These are phyloP conservation scores for Drosophila neutralis DNA, from an alignment of 2,888 invertebrate genomes.

Conservation along the genomic window DNA sequence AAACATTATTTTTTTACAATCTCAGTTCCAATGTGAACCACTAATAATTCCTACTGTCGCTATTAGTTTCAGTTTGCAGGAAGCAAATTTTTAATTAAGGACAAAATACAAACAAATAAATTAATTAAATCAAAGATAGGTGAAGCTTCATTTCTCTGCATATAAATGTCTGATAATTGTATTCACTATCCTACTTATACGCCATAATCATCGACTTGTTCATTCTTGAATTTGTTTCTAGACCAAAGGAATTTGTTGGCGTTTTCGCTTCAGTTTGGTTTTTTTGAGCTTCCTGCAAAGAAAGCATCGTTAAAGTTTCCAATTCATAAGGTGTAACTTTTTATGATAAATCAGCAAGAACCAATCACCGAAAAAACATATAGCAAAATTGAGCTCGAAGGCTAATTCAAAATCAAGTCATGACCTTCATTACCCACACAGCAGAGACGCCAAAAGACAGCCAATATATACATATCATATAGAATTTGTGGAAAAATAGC, in stretches of 20 bases:
- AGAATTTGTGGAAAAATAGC: slow-evolving; percentile 67
- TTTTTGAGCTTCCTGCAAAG: slow-evolving; percentile 21
- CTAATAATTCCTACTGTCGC: background rate
- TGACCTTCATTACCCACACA: slow-evolving; percentile 55
- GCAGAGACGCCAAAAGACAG: slow-evolving; percentile 44
- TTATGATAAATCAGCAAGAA: slow-evolving; percentile 12
- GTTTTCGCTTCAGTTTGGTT: background rate
- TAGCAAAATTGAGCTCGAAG: slow-evolving; percentile 25
- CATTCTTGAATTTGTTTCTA: background rate
- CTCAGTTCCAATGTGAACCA: background rate
- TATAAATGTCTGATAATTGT: background rate
- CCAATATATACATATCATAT: slow-evolving; percentile 65
- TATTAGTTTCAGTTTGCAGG: background rate
- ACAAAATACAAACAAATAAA: background rate
- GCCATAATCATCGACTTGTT: background rate
- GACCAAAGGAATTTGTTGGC: background rate
- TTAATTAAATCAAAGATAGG: background rate
- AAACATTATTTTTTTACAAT: background rate
- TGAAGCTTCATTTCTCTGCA: background rate
- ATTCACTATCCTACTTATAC: background rate
- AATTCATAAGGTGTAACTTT: slow-evolving; percentile 9
- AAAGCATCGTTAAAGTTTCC: slow-evolving; percentile 17
- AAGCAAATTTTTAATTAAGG: background rate
- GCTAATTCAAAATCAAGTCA: slow-evolving; percentile 67
- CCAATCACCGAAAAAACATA: slow-evolving; percentile 19